These are phyloP conservation scores for Cephalopterus ornatus DNA, from an alignment of 2,113 vertebrate genomes.

Conservation along the genomic window DNA sequence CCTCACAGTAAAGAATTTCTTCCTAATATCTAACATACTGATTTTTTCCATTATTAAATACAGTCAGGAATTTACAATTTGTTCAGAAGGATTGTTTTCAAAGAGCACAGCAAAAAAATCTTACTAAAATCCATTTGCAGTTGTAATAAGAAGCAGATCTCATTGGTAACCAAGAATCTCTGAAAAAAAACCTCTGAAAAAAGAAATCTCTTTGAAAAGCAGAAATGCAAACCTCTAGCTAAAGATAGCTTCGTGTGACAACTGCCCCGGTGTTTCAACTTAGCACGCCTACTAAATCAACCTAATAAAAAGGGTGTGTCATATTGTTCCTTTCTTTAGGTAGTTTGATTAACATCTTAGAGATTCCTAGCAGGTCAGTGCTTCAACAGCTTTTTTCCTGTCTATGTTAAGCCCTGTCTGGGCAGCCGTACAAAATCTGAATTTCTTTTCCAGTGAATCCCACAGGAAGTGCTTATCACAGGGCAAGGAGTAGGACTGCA, in stretches of 20 bases:
- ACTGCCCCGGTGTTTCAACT: not conserved
- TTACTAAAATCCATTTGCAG: not conserved
- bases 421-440: not conserved
- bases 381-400: not conserved
- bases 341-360: not conserved
- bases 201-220: not conserved
- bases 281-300: not conserved
- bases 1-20: not conserved
- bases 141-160: not conserved
- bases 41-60: not conserved
- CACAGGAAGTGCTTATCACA: not conserved
- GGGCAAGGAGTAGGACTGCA: not conserved
- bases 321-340: not conserved
- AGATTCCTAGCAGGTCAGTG: not conserved
- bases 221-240: not conserved
- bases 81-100: not conserved
- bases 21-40: not conserved
- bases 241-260: not conserved
- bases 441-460: not conserved
- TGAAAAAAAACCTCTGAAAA: not conserved
- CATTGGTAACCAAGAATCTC: not conserved
- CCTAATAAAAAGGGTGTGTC: not conserved
- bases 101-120: not conserved
- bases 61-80: not conserved
- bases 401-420: not conserved